Evolutionary conservation across 2,888 invertebrate species (phyloP), one percentile per base, ranked within the genome.

Genomic region (Cremastinae sp.): DNA sequence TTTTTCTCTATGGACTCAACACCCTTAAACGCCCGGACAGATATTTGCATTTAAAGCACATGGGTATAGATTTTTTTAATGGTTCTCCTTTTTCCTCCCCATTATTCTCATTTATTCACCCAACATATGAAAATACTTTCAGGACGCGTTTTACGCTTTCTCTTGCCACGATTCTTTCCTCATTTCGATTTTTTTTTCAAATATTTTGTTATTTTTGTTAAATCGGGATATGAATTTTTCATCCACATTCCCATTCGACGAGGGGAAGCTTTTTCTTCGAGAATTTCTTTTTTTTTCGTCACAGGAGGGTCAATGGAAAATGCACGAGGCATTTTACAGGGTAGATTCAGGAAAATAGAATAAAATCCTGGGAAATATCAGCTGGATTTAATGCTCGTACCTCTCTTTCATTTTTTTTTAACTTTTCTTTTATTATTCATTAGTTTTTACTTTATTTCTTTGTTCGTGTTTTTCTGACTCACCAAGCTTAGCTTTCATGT

Each of bases 401-500:
- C n/a, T n/a, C n/a, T n/a, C n/a, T 74, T 28, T 14, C 5, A 18
- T 58, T 47, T 36, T 47, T 20, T 10, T 20, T 64, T 54, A 22
- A 66, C 38, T 36, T 18, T 62, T 51, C 49, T 43, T 34, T 12
- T 41, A n/a, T n/a, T n/a, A n/a, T n/a, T n/a, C n/a, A n/a, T n/a
- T n/a, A n/a, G n/a, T n/a, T n/a, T n/a, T n/a, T n/a, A n/a, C n/a
- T n/a, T n/a, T n/a, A n/a, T n/a, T n/a, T n/a, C n/a, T n/a, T n/a
- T n/a, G n/a, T n/a, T n/a, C n/a, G n/a, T n/a, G n/a, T 16, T 36
- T 59, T 18, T 71, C 66, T 73, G 47, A 83, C 91, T 89, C 91
- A 96, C 96, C 96, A 84, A 98, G 93, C 92, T 97, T 97, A 79
- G 96, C 97, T 93, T 96, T 96, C 92, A 97, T 96, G 91, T 98